Percentiles rank a stretch among this genome's conserved stretches.
phyloP scores from a whole-genome alignment of 2,797 vertebrate genomes.

The Malacoraja senta region DNA sequence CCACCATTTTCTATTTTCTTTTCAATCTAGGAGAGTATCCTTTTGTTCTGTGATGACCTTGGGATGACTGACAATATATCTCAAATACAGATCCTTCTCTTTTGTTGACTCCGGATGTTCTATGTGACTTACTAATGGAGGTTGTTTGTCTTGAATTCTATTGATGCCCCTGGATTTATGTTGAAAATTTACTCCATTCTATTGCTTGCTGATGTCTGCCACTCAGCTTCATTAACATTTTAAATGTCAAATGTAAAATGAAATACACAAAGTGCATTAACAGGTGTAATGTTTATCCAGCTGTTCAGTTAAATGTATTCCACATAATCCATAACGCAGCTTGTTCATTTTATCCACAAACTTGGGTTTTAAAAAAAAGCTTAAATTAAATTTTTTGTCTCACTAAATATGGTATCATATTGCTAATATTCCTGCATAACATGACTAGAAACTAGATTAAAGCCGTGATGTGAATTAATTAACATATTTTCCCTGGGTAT shows the following conservation, averaged over 20 bases:
- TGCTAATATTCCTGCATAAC: neutral
- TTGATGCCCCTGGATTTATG: neutral
- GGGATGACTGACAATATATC: too few species aligned
- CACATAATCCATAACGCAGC: neutral
- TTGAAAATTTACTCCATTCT: neutral
- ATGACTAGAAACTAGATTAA: constrained; percentile 3
- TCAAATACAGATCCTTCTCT: neutral
- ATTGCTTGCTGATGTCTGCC: neutral
- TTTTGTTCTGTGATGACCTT: neutral
- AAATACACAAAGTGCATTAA: neutral
- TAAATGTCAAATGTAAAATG: neutral
- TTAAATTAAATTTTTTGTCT: neutral
- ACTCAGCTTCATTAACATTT: neutral
- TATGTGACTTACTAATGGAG: neutral
- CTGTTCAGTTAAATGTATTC: neutral
- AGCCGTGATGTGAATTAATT: neutral
- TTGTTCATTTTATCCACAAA: neutral
- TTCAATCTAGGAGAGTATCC: neutral
- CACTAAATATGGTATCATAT: neutral
- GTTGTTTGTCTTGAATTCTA: neutral
- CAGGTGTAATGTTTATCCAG: neutral
- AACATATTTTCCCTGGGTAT: constrained; percentile 12
- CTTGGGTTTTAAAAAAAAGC: neutral
- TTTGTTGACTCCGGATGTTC: neutral
- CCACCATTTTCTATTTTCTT: neutral